These are phyloP conservation scores for Drosophila picticornis DNA, from an alignment of 2,888 invertebrate species.

Conservation along the genomic window DNA sequence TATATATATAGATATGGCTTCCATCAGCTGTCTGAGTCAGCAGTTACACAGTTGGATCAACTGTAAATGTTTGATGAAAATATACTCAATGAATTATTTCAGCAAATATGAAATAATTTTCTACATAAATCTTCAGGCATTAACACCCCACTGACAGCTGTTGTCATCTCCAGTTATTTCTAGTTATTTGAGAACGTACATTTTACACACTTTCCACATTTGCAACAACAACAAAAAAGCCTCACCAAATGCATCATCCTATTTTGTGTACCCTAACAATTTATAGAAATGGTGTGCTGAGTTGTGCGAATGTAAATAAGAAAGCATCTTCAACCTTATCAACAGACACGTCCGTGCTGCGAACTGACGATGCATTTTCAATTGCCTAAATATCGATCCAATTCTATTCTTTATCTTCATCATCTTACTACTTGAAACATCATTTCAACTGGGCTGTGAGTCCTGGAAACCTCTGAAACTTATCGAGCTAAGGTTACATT, in stretches of 20 bases:
- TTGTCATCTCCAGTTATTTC: slow-evolving; percentile 2
- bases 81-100: slow-evolving; percentile 10
- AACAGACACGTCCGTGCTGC: not conserved
- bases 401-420: not conserved
- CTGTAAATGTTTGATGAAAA: slow-evolving; percentile 9
- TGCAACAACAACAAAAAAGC: not conserved
- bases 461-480: not conserved
- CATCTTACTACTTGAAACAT: not conserved
- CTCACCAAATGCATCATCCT: not conserved
- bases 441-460: not conserved
- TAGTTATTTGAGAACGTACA: not conserved
- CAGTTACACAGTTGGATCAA: slow-evolving; percentile 20
- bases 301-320: not conserved
- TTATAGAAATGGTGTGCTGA: not conserved
- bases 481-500: not conserved
- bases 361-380: not conserved
- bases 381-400: not conserved
- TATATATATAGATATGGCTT: not conserved
- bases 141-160: slow-evolving; percentile 13
- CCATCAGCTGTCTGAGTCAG: slow-evolving; percentile 36
- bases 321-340: not conserved
- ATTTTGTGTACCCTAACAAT: not conserved
- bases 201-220: not conserved
- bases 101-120: not conserved
- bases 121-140: slow-evolving; percentile 31